Conservation (phyloP, 1,140 invertebrate genomes). For the Rhynchophorus ferrugineus region DNA sequence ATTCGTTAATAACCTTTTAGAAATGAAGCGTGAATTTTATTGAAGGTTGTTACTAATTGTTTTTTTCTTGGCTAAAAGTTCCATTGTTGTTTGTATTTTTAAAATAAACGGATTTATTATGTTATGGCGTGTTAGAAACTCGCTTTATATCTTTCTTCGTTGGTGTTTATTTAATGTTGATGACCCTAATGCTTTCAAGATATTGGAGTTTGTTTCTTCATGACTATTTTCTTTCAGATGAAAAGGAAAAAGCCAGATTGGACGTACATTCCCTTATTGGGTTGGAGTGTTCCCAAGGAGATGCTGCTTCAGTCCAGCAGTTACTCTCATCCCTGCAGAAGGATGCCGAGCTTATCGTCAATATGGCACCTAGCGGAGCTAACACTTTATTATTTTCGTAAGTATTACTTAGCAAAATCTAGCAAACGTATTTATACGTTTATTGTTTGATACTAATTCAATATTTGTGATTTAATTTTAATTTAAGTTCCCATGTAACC, state of each 20-base stretch:
- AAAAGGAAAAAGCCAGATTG: conserved; percentile 60
- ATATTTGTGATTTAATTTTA: neutral
- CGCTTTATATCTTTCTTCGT: too few species aligned
- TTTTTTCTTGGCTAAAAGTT: too few species aligned
- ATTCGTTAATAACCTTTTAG: too few species aligned
- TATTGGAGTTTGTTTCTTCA: too few species aligned
- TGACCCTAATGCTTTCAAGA: too few species aligned
- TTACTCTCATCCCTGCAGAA: conserved; percentile 57
- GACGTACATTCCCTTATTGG: conserved; percentile 64
- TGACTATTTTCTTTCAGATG: conserved; percentile 50
- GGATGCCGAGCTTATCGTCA: conserved; percentile 66
- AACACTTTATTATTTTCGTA: conserved; percentile 81
- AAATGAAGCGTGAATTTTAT: too few species aligned
- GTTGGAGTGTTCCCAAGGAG: conserved; percentile 62
- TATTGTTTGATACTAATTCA: neutral
- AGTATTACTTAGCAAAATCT: conserved; percentile 35
- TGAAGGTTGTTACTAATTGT: too few species aligned
- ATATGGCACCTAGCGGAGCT: conserved; percentile 76
- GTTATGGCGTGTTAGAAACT: too few species aligned
- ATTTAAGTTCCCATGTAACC: too few species aligned
- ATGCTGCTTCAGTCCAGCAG: conserved; percentile 53
- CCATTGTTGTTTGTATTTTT: too few species aligned
- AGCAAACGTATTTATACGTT: neutral
- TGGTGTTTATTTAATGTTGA: too few species aligned
- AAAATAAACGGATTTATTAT: too few species aligned